Evolutionary conservation across 2,888 invertebrate genomes (phyloP).

Genomic region (Hipparchia semele): DNA sequence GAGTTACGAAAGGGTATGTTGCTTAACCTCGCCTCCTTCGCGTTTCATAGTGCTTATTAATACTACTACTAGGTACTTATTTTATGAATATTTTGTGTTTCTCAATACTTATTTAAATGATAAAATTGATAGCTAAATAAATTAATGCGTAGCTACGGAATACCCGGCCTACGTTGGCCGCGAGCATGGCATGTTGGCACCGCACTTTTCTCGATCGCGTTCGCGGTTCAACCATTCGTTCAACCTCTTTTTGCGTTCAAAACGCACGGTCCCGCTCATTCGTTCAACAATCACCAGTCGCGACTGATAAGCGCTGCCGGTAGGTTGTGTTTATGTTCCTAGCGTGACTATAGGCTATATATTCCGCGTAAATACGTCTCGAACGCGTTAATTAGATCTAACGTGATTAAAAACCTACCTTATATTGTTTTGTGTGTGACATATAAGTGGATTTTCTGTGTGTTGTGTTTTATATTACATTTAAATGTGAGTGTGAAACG

Average conservation of each 20-base stretch:
- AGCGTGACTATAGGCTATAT: constrained; percentile 38
- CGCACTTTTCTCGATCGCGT: constrained; percentile 16
- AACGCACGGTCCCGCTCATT: constrained; percentile 39
- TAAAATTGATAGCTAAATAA: background rate
- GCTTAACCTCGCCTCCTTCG: no score
- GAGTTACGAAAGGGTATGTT: no score
- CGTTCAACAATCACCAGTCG: constrained; percentile 66
- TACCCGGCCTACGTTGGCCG: background rate
- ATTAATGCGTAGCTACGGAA: background rate
- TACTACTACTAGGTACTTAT: no score
- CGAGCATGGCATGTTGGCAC: background rate
- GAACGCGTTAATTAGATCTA: constrained; percentile 55
- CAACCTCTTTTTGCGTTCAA: constrained; percentile 20
- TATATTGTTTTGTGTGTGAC: constrained; percentile 53
- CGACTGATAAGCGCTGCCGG: constrained; percentile 64
- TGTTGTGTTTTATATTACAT: constrained; percentile 45
- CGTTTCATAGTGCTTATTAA: no score
- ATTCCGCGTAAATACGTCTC: constrained; percentile 61
- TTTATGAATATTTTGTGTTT: no score
- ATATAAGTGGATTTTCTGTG: constrained; percentile 57
- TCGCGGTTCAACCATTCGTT: constrained; percentile 16
- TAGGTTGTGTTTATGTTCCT: constrained; percentile 50
- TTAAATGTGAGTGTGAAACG: constrained; percentile 65
- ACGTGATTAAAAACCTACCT: constrained; percentile 57
- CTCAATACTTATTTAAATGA: no score